Conservation (phyloP, 1,140 invertebrate species). For the Macrosteles quadrilineatus region DNA sequence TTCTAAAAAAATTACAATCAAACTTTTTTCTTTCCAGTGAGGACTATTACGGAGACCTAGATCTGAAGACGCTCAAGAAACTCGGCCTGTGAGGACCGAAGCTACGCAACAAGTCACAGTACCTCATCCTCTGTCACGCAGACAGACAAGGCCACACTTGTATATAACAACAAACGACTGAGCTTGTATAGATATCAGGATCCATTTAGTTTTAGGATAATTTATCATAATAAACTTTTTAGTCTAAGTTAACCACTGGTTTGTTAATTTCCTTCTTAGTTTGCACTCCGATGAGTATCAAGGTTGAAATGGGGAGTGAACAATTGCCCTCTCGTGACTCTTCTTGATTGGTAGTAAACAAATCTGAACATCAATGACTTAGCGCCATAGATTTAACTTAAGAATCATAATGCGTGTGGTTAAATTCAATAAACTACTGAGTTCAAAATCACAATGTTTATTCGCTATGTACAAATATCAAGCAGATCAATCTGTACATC, state of each 20-base stretch:
- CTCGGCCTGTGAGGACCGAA: slow-evolving; percentile 61
- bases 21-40: slow-evolving; percentile 60
- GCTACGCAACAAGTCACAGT: background rate
- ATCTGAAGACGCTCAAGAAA: slow-evolving; percentile 77
- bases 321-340: too few relatives aligned
- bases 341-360: too few relatives aligned
- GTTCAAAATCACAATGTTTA: slow-evolving; percentile 26
- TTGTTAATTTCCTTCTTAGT: background rate
- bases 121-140: background rate
- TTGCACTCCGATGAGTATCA: too few relatives aligned
- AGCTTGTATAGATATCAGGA: background rate
- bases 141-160: slow-evolving; percentile 51
- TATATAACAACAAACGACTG: slow-evolving; percentile 3
- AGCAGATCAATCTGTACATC: slow-evolving; percentile 24
- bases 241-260: background rate
- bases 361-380: too few relatives aligned
- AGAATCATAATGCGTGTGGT: too few relatives aligned
- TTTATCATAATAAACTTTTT: slow-evolving; percentile 18
- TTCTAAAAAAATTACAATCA: too few relatives aligned
- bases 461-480: slow-evolving; percentile 25
- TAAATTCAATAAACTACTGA: too few relatives aligned
- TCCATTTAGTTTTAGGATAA: slow-evolving; percentile 11
- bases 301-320: too few relatives aligned
- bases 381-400: too few relatives aligned
- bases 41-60: slow-evolving; percentile 82